Base-by-base conservation (phyloP, 2,797 vertebrate species). In the Rhinichthys osculus region DNA sequence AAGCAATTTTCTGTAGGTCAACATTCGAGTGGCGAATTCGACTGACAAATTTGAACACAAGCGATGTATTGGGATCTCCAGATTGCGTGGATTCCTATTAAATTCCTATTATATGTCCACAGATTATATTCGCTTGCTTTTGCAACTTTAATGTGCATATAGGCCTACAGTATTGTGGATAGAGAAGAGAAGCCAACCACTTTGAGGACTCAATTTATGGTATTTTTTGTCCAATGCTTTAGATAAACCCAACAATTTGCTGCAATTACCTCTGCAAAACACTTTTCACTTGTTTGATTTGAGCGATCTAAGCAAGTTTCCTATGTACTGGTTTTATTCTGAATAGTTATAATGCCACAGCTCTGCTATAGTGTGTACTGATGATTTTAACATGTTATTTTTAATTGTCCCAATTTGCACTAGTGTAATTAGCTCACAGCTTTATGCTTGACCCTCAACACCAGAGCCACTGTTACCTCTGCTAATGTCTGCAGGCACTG, bases 401-500 rank as follows among this genome's bases (percentile, higher is more conserved):
- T 67, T 27, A 38, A 13, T 38, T 47, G 17, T 78, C 16, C 7
- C 23, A 62, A 9, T 76, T 47, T 74, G 13, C 52, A 44, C 23
- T 33, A 35, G 44, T 66, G 38, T 85, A 47, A 54, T 59, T 16
- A 66, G 40, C 42, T 35, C 38, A 35, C 27, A 86, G 72, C 40
- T 67, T 57, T 42, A 17, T 78, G 23, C 23, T 47, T 70, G 27
- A 50, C 62, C 8, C 14, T 59, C 6, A 38, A 50, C 67, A 66
- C 3, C 64, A 71, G 42, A 78, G 64, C 79, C 57, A 52, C 7
- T 81, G 83, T 83, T 81, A 85, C 86, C 83, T 83, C 59, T 62
- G 54, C 42, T 81, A 72, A 81, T 76, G 62, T 74, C 64, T 67
- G 73, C 78, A 78, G 77, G 82, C 64, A n/a, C 64, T 59, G 54